A percentile compares a stretch with the other conserved stretches of the same genome.
These are phyloP conservation scores for Taeniopygia guttata DNA, from an alignment of 2,797 vertebrate genomes.

Conservation along the genomic window DNA sequence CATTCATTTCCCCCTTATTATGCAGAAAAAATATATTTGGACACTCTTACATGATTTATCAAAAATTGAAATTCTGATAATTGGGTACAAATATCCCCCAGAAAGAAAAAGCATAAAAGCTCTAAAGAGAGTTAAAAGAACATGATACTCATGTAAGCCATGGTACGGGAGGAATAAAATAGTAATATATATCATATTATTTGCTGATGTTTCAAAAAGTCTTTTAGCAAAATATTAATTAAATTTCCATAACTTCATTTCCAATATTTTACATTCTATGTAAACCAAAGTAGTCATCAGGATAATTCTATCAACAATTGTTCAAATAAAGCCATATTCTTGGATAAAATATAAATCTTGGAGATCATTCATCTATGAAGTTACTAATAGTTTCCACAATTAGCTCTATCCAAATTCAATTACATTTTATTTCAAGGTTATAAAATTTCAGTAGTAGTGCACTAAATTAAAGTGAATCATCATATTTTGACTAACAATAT, in stretches of 20 bases:
- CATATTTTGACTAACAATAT: background rate
- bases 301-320: background rate
- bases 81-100: background rate
- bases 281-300: background rate
- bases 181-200: background rate
- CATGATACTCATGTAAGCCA: rapidly evolving
- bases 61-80: background rate
- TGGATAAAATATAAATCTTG: background rate
- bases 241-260: background rate
- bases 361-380: background rate
- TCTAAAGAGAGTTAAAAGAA: background rate
- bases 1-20: background rate
- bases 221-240: background rate
- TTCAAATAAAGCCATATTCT: background rate
- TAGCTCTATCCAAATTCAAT: background rate
- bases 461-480: background rate
- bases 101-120: background rate
- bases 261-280: background rate
- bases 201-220: background rate
- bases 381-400: background rate
- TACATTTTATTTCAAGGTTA: background rate
- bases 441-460: background rate
- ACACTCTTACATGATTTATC: background rate
- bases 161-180: background rate
- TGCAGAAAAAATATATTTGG: background rate